A percentile compares a stretch with the other conserved stretches of the same genome.
Conservation (phyloP, 1,140 invertebrate genomes). For the Tribolium castaneum region DNA sequence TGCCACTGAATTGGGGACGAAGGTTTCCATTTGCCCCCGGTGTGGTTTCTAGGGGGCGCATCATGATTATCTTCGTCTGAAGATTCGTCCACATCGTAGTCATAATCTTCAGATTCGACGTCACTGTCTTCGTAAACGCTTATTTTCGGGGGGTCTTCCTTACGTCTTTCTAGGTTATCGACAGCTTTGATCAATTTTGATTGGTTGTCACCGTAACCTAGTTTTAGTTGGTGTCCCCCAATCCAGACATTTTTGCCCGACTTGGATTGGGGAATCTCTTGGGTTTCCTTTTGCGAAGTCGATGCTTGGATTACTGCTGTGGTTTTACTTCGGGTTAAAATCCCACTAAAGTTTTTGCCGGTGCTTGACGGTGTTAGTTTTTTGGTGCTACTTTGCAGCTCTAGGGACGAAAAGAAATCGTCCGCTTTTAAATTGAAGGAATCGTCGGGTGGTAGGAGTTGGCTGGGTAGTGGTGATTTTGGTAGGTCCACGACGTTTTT, state of each 20-base stretch:
- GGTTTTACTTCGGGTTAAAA: conserved; percentile 64
- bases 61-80: conserved; percentile 70
- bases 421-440: conserved; percentile 76
- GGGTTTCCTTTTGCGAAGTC: conserved; percentile 50
- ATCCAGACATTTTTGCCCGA: conserved; percentile 69
- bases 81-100: conserved; percentile 68
- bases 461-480: conserved; percentile 64
- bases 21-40: conserved; percentile 67
- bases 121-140: conserved; percentile 63
- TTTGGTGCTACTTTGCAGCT: conserved; percentile 82
- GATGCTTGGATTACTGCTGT: conserved; percentile 61
- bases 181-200: conserved; percentile 73
- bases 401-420: conserved; percentile 86
- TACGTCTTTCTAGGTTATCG: conserved; percentile 68
- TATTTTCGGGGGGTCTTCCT: conserved; percentile 52
- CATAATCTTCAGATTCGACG: conserved; percentile 65
- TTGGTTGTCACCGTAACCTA: conserved; percentile 67
- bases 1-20: conserved; percentile 61
- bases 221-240: conserved; percentile 68
- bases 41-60: conserved; percentile 58
- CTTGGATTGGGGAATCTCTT: conserved; percentile 64
- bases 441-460: conserved; percentile 56
- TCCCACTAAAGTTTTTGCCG: conserved; percentile 64
- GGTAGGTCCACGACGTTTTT: conserved; percentile 60
- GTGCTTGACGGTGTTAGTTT: conserved; percentile 62